Base-by-base conservation (phyloP, 2,797 vertebrate species). In the Pangasius macronema region DNA sequence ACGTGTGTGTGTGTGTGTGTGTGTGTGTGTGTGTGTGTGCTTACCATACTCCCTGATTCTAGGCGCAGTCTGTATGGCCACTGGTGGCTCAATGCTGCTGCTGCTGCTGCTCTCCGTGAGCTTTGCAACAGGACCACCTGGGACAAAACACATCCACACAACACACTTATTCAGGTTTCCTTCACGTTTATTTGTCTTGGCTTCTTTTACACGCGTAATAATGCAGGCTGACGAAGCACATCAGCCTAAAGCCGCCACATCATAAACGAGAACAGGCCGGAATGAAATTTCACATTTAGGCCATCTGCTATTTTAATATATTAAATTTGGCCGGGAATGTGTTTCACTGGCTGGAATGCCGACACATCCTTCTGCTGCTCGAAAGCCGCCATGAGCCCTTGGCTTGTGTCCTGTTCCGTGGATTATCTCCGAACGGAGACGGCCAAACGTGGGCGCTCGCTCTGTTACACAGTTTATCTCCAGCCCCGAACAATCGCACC, bases 41-140 rank as follows among this genome's bases (percentile, higher is more conserved):
- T 87, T 89, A 91, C 91, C 89, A 68, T 88, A 85, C 61, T 91
- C 91, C 80, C 73, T 92, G 77, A 91, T 82, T 87, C 84, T 88
- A 42, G 91, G 87, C 36, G 93, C 65, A 79, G 95, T 91, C 89
- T 94, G 95, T 81, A 93, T 90, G 93, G 92, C 88, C 90, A 87
- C 92, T 27, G 94, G 93, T 5, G 94, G 87, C 36, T 93, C 93
- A 0, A 33, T 13, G 24, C 27, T 61, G 55, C 1, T 63, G 46
- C 72, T 68, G 65, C 33, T 77, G 61, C 88, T 89, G 53, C 87
- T 88, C 10, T 95, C 94, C 5, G 63, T 9, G 42, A 89, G 61
- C n/a, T 85, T 90, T 53, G 81, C 51, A 57, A 82, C 80, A 22
- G 76, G 39, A 53, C 39, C 85, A n/a, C 33, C 88, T 91, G 82